phyloP scores from a whole-genome alignment of 2,113 vertebrate genomes.

The Phaethon lepturus region DNA sequence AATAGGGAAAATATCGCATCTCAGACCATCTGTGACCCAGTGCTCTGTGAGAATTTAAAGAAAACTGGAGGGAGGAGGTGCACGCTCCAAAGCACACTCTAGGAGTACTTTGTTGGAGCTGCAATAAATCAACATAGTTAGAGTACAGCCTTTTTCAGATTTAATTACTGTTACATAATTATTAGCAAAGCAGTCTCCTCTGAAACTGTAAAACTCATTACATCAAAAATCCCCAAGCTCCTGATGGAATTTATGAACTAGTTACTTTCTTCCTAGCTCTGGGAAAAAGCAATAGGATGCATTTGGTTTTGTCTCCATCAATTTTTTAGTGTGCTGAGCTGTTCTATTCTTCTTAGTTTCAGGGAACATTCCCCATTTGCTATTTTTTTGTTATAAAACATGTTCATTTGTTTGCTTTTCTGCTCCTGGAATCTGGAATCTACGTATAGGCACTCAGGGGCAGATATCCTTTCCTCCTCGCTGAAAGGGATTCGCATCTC shows the following conservation, averaged over 20 bases:
- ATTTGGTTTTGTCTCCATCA: constrained; percentile 67
- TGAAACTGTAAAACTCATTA: constrained; percentile 89
- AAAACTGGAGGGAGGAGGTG: constrained; percentile 85
- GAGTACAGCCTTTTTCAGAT: constrained; percentile 90
- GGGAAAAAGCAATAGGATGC: constrained; percentile 70
- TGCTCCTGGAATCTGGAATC: not conserved
- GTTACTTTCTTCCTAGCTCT: constrained; percentile 78
- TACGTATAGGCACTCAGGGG: not conserved
- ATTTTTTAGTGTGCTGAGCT: constrained; percentile 28
- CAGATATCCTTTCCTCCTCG: not conserved
- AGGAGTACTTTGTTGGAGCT: constrained; percentile 84
- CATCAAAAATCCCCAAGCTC: constrained; percentile 87
- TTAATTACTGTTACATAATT: constrained; percentile 94
- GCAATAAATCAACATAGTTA: constrained; percentile 89
- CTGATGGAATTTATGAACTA: constrained; percentile 85
- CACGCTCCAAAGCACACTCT: constrained; percentile 80
- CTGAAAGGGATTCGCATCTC: not conserved
- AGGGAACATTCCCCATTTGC: not conserved
- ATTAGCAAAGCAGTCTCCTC: constrained; percentile 89
- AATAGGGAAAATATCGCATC: constrained; percentile 97
- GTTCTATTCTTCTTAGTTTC: not conserved
- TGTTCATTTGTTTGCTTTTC: not conserved
- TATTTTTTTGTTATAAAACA: not conserved
- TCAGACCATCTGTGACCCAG: constrained; percentile 98
- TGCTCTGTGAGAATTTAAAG: constrained; percentile 91